Conservation (phyloP, 2,113 vertebrate genomes). For the Oenanthe melanoleuca region DNA sequence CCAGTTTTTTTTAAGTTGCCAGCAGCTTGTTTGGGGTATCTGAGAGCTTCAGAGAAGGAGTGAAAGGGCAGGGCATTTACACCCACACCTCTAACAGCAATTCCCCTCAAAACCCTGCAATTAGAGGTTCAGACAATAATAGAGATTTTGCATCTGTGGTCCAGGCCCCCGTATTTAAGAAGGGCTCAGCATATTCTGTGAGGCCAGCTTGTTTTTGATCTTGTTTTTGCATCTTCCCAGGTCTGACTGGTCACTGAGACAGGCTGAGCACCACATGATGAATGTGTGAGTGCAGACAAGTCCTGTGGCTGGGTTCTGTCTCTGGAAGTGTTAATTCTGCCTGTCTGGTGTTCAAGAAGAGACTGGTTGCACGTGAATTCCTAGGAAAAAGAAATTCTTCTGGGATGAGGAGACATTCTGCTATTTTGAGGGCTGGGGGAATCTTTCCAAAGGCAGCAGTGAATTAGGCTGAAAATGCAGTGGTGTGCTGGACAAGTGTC, state of each 20-base stretch:
- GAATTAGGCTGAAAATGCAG: background rate
- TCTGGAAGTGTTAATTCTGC: background rate
- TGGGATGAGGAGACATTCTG: background rate
- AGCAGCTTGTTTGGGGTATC: background rate
- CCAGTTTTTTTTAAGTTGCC: background rate
- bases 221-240: background rate
- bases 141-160: background rate
- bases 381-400: background rate
- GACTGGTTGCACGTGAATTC: background rate
- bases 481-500: background rate
- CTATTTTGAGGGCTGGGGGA: background rate
- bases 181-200: background rate
- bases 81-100: background rate
- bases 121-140: background rate
- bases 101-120: background rate
- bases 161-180: background rate
- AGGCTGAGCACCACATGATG: accelerated
- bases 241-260: background rate
- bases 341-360: background rate
- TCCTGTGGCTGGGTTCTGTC: background rate
- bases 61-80: background rate
- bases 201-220: background rate
- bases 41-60: background rate
- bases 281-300: background rate
- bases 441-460: background rate